These are phyloP conservation scores for Cataglyphis rosenhaueri DNA, from an alignment of 2,888 invertebrate species.

Conservation along the genomic window DNA sequence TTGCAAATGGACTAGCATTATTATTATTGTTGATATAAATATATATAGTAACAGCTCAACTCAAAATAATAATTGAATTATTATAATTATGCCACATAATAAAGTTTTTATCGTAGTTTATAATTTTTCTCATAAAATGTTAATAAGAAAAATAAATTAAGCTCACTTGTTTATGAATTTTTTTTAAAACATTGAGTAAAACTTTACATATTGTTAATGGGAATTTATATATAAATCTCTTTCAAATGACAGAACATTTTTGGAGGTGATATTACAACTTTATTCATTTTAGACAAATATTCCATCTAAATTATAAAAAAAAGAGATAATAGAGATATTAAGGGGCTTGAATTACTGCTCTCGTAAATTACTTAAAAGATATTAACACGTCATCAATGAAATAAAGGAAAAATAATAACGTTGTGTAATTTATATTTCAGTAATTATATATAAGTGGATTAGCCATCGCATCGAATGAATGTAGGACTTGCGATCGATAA, in stretches of 20 bases:
- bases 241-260: not conserved
- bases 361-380: not conserved
- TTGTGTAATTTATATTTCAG: not conserved
- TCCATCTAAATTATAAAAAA: not conserved
- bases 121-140: not conserved
- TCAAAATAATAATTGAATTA: not conserved
- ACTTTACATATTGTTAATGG: not conserved
- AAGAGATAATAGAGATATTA: not conserved
- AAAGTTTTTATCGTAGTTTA: not conserved
- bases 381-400: not conserved
- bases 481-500: slow-evolving; percentile 17
- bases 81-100: not conserved
- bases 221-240: not conserved
- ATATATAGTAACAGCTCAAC: not conserved
- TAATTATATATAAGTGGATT: not conserved
- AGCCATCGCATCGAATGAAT: not conserved
- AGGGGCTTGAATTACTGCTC: not conserved
- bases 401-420: not conserved
- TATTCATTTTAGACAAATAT: not conserved
- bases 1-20: not conserved
- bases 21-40: not conserved
- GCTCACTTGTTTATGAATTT: not conserved
- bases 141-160: not conserved
- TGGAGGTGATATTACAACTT: not conserved
- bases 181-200: not conserved